A percentile compares a stretch with the other conserved stretches of the same genome.
Evolutionary conservation across 2,888 invertebrate species (phyloP).

Genomic region (Drosophila fungiperda): DNA sequence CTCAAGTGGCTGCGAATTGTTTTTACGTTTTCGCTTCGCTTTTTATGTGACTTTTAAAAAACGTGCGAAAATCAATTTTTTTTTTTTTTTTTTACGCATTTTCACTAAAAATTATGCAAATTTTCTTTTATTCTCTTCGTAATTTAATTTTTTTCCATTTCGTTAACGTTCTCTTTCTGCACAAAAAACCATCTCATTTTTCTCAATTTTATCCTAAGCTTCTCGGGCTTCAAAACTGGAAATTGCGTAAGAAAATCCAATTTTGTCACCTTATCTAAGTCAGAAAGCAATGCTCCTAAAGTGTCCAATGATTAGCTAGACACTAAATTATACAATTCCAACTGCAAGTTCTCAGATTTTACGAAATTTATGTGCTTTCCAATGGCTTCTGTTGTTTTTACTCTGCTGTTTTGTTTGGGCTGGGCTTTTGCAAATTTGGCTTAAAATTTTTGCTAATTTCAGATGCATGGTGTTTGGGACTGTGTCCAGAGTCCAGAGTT

Average conservation of each 20-base stretch:
- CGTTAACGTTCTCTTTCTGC: background rate
- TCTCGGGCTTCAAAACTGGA: background rate
- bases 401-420: conserved; percentile 30
- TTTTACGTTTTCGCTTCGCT: conserved; percentile 23
- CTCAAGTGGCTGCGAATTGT: conserved; percentile 73
- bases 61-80: conserved; percentile 14
- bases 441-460: conserved; percentile 58
- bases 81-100: conserved; percentile 21
- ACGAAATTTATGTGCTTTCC: conserved; percentile 53
- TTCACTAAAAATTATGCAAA: background rate
- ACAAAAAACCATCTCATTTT: background rate
- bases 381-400: conserved; percentile 12
- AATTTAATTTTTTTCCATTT: background rate
- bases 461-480: conserved; percentile 29
- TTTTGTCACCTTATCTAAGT: background rate
- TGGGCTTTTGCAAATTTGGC: conserved; percentile 75
- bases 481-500: background rate
- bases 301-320: conserved; percentile 7
- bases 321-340: conserved; percentile 17
- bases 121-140: background rate
- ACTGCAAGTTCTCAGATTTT: conserved; percentile 37
- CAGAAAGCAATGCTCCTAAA: background rate
- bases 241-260: background rate
- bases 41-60: background rate
- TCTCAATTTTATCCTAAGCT: background rate